These are phyloP conservation scores for Chrysopa pallens DNA, from an alignment of 1,140 invertebrate genomes.

Conservation along the genomic window DNA sequence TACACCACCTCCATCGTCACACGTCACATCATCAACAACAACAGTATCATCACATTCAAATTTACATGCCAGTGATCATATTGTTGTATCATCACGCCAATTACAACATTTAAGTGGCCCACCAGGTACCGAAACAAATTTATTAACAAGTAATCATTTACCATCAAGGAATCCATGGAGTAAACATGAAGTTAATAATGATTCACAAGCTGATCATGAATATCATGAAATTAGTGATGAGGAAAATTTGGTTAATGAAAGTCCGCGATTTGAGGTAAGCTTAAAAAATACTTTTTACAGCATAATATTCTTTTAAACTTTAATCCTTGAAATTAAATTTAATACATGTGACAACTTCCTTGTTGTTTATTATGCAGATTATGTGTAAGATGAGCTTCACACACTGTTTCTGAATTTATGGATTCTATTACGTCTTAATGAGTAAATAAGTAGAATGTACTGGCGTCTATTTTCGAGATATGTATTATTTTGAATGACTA, in stretches of 20 bases:
- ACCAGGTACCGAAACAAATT: background rate
- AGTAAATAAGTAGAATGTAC: too few relatives aligned
- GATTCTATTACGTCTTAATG: too few relatives aligned
- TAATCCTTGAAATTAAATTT: too few relatives aligned
- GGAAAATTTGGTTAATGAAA: constrained; percentile 32
- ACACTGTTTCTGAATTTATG: too few relatives aligned
- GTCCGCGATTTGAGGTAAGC: constrained; percentile 28
- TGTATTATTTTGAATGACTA: too few relatives aligned
- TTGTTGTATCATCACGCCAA: background rate
- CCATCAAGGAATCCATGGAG: background rate
- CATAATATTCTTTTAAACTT: too few relatives aligned
- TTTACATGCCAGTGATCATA: constrained; percentile 12
- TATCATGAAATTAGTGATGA: constrained; percentile 89
- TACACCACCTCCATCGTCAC: constrained; percentile 29
- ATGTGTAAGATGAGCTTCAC: too few relatives aligned
- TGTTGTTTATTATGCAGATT: too few relatives aligned
- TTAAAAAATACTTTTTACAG: background rate
- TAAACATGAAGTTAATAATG: background rate
- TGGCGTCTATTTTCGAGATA: too few relatives aligned
- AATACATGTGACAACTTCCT: too few relatives aligned
- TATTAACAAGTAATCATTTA: background rate
- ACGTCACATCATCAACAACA: constrained; percentile 4
- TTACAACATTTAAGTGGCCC: background rate
- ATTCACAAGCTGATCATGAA: constrained; percentile 42
- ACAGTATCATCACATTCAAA: constrained; percentile 21